Base-by-base conservation (phyloP, 1,140 invertebrate species). In the Aphelinus certus region DNA sequence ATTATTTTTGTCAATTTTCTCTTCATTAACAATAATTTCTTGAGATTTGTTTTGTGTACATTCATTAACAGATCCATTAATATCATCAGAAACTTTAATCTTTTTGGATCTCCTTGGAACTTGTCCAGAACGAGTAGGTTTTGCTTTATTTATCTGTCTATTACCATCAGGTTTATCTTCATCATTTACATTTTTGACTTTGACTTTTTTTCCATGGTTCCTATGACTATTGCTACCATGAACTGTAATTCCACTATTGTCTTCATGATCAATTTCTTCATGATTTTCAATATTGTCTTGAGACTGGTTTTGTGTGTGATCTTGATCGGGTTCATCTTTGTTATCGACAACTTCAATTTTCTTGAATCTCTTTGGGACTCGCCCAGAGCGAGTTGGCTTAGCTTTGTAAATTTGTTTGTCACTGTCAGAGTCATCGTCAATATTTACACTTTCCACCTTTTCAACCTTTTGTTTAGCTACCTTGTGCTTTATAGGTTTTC, bases 61-160 rank as follows among this genome's bases (percentile, higher is more conserved):
- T 48, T 67, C 61, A 55, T 73, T 57, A n/a, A 10, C n/a, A n/a
- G 58, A 43, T 73, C 55, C 46, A 26, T 26, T 26, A 26, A 26
- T 26, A 26, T 26, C 26, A 26, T 26, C 26, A 26, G 26, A 26
- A 26, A 26, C 26, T 26, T 26, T 26, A 26, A 26, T 26, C 26
- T 81, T 84, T 60, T 80, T 83, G 5, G 71, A 75, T 73, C 82
- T 60, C 73, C 78, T 85, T 7, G 86, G 82, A 45, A 81, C 56
- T 75, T 86, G 78, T 48, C 86, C 85, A 1, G 84, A 87, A 60
- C 86, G 78, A 9, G 87, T 88, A 6, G 84, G 83, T 76, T 85
- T 81, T 0, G 81, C 75, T 58, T 82, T 79, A 63, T 86, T 85
- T 55, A 85, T 66, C 75, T 86, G 84, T 0, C 77, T 78, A 26